Conservation (phyloP, 30 jellyfish, hydroid and myxozoan species). For the Aurelia aurita region DNA sequence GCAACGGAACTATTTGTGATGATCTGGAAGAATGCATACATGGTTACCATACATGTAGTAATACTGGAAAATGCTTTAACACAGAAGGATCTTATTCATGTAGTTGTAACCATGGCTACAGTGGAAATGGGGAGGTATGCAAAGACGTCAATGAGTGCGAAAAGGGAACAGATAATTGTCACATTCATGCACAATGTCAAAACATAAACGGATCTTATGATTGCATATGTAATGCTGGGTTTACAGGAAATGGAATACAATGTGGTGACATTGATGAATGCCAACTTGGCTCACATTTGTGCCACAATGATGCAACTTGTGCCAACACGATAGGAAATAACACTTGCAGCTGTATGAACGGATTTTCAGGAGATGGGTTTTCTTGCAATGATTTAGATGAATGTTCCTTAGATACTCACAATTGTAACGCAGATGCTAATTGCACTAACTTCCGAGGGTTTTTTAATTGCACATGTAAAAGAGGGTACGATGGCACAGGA, state of each 20-base stretch:
- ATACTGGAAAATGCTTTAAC: slow-evolving; percentile 32
- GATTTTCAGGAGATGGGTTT: slow-evolving; percentile 51
- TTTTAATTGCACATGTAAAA: slow-evolving; percentile 30
- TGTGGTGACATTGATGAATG: slow-evolving; percentile 72
- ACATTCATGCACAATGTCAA: slow-evolving; percentile 40
- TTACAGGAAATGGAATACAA: slow-evolving; percentile 42
- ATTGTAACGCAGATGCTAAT: slow-evolving; percentile 48
- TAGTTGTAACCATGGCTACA: slow-evolving; percentile 38
- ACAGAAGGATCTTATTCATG: slow-evolving; percentile 52
- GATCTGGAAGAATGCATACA: too few species aligned
- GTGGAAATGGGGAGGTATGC: slow-evolving; percentile 42
- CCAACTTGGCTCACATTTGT: slow-evolving; percentile 7
- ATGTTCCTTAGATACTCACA: slow-evolving; percentile 33
- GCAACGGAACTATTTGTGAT: slow-evolving; percentile 30
- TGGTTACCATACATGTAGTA: too few species aligned
- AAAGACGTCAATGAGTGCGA: slow-evolving; percentile 65
- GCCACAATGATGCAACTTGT: slow-evolving; percentile 57
- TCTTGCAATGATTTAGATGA: slow-evolving; percentile 50
- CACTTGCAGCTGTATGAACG: slow-evolving; percentile 30
- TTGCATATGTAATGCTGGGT: slow-evolving; percentile 61
- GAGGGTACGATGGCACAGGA: slow-evolving; percentile 76
- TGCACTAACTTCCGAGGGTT: slow-evolving; percentile 55
- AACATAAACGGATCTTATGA: slow-evolving; percentile 45
- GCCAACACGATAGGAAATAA: slow-evolving; percentile 47
- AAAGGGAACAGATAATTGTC: slow-evolving; percentile 24